Base-by-base conservation (phyloP, 1,140 invertebrate species). In the Brachionus plicatilis region DNA sequence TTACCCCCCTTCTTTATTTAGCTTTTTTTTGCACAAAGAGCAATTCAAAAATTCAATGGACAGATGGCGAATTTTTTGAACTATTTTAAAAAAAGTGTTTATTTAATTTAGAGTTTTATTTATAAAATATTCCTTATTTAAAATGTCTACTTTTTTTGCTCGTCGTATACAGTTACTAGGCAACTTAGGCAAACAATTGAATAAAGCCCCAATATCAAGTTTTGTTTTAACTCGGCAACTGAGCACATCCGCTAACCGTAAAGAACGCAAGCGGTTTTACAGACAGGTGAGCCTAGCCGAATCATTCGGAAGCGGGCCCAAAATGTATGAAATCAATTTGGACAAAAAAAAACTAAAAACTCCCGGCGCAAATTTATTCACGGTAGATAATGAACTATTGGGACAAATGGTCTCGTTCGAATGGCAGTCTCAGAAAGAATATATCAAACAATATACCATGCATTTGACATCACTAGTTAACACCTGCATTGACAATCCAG, bases 401-500 rank as follows among this genome's bases (percentile, higher is more conserved):
- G 96, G 96, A 14, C 90, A 96, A 82, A 95, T 94, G 14, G 92
- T 98, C 50, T 95, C 95, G 3, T 92, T 93, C 68, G 96, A 98
- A 92, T 98, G 96, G 94, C 89, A 89, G 72, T 90, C 92, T n/a
- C 95, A 98, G 88, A 92, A 93, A 85, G 92, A 94, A 47, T 90
- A 91, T 83, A 94, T 98, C 83, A 89, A 93, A 83, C 92, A 92
- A 86, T 92, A 93, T 84, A 92, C 91, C 79, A 97, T 97, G 95
- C 95, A 97, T 89, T 90, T 98, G 90, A 94, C 95, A 92, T 83
- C 82, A 11, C 37, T 98, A 7, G 94, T 94, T 87, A 96, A 95
- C 87, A 97, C 95, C 45, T 92, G 93, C 84, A 89, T 96, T 68
- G 96, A 98, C 88, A 98, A 98, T 91, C 96, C 96, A 17, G 93